Base-by-base conservation (phyloP, 2,113 vertebrate genomes). In the Sardina pilchardus region DNA sequence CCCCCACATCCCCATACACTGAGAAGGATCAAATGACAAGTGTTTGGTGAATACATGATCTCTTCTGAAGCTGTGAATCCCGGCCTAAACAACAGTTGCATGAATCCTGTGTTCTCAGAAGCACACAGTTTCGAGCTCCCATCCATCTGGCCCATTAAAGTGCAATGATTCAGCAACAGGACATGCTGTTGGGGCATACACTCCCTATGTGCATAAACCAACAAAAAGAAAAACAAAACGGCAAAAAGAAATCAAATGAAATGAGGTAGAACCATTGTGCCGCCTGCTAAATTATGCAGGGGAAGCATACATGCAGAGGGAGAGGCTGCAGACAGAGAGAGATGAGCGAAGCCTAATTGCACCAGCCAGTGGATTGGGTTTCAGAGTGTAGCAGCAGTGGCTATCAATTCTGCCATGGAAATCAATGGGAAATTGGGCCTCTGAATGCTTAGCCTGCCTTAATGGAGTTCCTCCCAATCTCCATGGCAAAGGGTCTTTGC, bases 401-500 rank as follows among this genome's bases (percentile, higher is more conserved):
- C 90, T 85, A 91, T 92, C 91, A 93, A 93, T 92, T 92, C 71
- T 85, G 85, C n/a, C 10, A 42, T 84, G 83, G 86, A 91, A 92
- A 94, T 94, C 92, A 91, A 94, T 94, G 91, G 0, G 6, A 88
- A 85, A 90, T 83, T 86, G 48, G 87, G 87, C 84, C 85, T 83
- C 36, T 1, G 1, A 82, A 87, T 12, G 85, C 48, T 78, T 44
- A 86, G 83, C 81, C 47, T 71, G 87, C 47, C 26, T 2, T 81
- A 86, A 86, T 86, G 86, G 83, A 85, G 83, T 50, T 83, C 85
- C 86, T 82, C 63, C 59, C 84, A 56, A n/a, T 14, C 63, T 47
- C 16, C 50, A 71, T 45, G 83, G 84, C 82, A 71, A 36, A 16
- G 48, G 26, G 82, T 30, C 9, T 36, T 36, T 78, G 3, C 0